These are phyloP conservation scores for Chrysomela aeneicollis DNA, from an alignment of 2,888 invertebrate genomes.

Conservation along the genomic window DNA sequence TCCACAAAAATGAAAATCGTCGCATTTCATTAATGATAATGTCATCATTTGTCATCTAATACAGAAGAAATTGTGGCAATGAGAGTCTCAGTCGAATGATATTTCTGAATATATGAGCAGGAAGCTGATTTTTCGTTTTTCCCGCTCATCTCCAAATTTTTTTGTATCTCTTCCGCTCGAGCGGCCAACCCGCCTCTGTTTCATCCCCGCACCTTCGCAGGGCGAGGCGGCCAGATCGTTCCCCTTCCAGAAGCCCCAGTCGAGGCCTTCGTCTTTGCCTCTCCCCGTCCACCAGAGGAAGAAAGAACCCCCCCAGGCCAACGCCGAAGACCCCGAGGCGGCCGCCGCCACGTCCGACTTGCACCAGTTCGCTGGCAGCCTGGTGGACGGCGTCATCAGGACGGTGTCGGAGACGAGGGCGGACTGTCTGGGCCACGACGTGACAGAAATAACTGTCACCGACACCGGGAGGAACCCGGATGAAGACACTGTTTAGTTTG, in stretches of 20 bases:
- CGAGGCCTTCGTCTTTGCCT: slow-evolving; percentile 59
- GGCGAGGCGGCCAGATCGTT: slow-evolving; percentile 59
- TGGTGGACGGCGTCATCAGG: slow-evolving; percentile 60
- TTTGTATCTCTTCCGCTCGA: too few relatives aligned
- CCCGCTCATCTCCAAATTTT: too few relatives aligned
- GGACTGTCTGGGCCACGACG: slow-evolving; percentile 38
- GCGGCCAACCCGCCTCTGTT: too few relatives aligned
- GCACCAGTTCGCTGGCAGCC: slow-evolving; percentile 58
- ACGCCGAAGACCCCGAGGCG: slow-evolving; percentile 20
- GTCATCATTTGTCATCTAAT: too few relatives aligned
- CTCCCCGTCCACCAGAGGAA: slow-evolving; percentile 56
- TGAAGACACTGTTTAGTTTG: neutral
- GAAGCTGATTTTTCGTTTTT: too few relatives aligned
- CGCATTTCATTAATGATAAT: too few relatives aligned
- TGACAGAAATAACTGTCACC: slow-evolving; percentile 51
- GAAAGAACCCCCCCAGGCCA: slow-evolving; percentile 46
- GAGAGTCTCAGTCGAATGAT: too few relatives aligned
- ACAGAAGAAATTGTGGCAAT: too few relatives aligned
- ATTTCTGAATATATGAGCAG: too few relatives aligned
- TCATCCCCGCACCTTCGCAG: slow-evolving; percentile 39
- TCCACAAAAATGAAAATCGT: too few relatives aligned
- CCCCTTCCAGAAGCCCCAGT: slow-evolving; percentile 58
- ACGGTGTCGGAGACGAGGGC: slow-evolving; percentile 55
- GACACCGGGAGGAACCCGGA: slow-evolving; percentile 42
- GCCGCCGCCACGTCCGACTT: slow-evolving; percentile 50